A percentile compares a stretch with the other conserved stretches of the same genome.
Evolutionary conservation across 2,888 invertebrate genomes (phyloP).

Genomic region (Ypsolopha scabrella): DNA sequence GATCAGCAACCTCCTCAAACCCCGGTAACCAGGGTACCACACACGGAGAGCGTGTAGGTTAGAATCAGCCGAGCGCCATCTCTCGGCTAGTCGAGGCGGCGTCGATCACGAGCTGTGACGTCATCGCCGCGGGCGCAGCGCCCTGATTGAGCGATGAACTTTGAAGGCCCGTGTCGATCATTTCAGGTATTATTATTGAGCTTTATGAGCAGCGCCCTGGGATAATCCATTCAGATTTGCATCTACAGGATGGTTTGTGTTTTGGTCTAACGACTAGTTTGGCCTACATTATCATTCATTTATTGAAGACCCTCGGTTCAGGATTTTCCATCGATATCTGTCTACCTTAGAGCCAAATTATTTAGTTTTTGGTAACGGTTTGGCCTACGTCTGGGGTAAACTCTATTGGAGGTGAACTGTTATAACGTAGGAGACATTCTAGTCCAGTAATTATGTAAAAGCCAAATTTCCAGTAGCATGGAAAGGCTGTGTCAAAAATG

Average conservation of each 20-base stretch:
- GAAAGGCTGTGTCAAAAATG: too few relatives aligned
- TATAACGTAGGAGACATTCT: too few relatives aligned
- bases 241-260: constrained; percentile 32
- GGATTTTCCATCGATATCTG: too few relatives aligned
- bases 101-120: constrained; percentile 51
- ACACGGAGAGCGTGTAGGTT: constrained; percentile 23
- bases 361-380: background rate
- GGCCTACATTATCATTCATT: background rate
- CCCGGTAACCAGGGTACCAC: constrained; percentile 18
- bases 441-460: too few relatives aligned
- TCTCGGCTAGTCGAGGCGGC: constrained; percentile 44
- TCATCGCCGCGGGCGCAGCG: constrained; percentile 38
- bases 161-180: constrained; percentile 47
- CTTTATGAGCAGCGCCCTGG: constrained; percentile 22
- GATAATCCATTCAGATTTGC: constrained; percentile 58
- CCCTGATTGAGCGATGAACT: constrained; percentile 65
- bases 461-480: too few relatives aligned
- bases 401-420: too few relatives aligned
- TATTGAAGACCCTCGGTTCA: background rate
- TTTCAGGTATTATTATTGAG: constrained; percentile 42
- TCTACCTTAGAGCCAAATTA: too few relatives aligned
- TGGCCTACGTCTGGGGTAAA: constrained; percentile 12
- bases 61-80: constrained; percentile 48
- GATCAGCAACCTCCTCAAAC: too few relatives aligned
- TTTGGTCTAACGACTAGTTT: background rate